phyloP scores from a whole-genome alignment of 37 sponge, comb jelly and placozoan genomes.

The Agelas oroides region DNA sequence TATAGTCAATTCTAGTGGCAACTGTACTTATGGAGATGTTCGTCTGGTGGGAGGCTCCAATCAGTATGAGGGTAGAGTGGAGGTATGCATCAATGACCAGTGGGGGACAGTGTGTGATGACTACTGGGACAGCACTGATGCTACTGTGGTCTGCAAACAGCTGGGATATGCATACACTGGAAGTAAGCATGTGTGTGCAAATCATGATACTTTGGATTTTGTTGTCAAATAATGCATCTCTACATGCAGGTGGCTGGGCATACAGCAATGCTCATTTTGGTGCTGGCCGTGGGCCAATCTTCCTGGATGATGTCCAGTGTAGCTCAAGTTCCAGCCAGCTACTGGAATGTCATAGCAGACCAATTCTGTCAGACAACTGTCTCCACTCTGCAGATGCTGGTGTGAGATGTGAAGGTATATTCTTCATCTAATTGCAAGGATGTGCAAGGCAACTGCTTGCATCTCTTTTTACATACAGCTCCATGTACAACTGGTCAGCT shows the following conservation, averaged over 20 bases:
- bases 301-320: slow-evolving; percentile 16
- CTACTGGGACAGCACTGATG: too few relatives aligned
- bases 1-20: too few relatives aligned
- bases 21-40: too few relatives aligned
- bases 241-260: not conserved
- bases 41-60: too few relatives aligned
- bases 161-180: slow-evolving; percentile 22
- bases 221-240: too few relatives aligned
- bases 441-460: too few relatives aligned
- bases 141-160: not conserved
- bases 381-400: not conserved
- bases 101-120: too few relatives aligned
- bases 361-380: not conserved
- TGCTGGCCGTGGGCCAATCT: not conserved
- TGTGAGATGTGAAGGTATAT: not conserved
- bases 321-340: not conserved
- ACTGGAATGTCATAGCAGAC: not conserved
- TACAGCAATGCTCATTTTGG: slow-evolving; percentile 14
- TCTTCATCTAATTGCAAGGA: too few relatives aligned
- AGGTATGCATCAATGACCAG: too few relatives aligned
- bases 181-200: not conserved
- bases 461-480: not conserved
- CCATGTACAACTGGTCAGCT: not conserved
- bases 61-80: too few relatives aligned
- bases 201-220: too few relatives aligned